A percentile compares a stretch with the other conserved stretches of the same genome.
phyloP scores from a whole-genome alignment of 2,113 vertebrate genomes.

The Irena cyanogastra region DNA sequence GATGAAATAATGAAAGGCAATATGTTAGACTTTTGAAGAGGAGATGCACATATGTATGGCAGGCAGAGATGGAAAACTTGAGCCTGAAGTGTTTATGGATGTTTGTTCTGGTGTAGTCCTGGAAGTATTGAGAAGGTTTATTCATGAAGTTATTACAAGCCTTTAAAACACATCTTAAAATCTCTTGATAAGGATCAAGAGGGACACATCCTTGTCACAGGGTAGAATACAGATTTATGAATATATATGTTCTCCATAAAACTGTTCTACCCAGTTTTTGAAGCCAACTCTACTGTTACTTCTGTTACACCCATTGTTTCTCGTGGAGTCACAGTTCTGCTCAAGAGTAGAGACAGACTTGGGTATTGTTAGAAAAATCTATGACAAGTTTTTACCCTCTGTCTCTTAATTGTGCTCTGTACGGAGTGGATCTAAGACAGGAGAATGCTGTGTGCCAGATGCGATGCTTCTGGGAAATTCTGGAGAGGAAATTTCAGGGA shows the following conservation, averaged over 20 bases:
- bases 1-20: not conserved
- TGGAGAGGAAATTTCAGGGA: not conserved
- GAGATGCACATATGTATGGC: fast-evolving
- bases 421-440: not conserved
- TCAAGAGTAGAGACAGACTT: not conserved
- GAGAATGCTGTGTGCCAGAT: not conserved
- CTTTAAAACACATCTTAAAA: not conserved
- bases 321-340: not conserved
- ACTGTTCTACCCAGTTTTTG: not conserved
- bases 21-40: not conserved
- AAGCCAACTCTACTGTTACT: not conserved
- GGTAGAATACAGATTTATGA: not conserved
- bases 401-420: not conserved
- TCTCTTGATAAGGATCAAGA: not conserved
- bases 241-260: fast-evolving
- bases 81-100: not conserved
- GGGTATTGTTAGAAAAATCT: not conserved
- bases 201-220: not conserved
- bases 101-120: not conserved
- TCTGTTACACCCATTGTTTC: not conserved
- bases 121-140: not conserved
- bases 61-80: not conserved
- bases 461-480: not conserved
- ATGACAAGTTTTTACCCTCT: not conserved
- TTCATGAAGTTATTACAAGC: not conserved